Percentiles rank a stretch among this genome's conserved stretches.
Evolutionary conservation across 2,113 vertebrate species (phyloP).

Genomic region (Baryphthengus martii): DNA sequence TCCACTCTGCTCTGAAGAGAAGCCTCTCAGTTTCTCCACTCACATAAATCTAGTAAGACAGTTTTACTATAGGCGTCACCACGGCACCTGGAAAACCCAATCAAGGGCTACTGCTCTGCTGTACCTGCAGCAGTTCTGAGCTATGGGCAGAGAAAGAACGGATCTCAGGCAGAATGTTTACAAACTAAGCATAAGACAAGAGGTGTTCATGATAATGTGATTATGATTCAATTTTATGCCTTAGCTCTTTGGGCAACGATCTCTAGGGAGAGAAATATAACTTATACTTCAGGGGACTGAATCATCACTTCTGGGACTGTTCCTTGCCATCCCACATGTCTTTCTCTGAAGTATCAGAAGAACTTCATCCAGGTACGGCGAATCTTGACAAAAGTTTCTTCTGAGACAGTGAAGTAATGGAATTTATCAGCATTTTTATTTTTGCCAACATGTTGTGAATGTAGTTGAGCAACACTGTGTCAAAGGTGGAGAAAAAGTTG

Average conservation of each 20-base stretch:
- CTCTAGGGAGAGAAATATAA: background rate
- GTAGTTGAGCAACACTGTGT: slow-evolving; percentile 41
- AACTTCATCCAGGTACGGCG: background rate
- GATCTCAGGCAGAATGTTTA: background rate
- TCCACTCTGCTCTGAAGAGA: background rate
- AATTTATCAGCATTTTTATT: background rate
- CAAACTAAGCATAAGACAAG: background rate
- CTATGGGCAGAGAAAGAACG: background rate
- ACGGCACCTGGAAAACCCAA: background rate
- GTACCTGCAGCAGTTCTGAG: background rate
- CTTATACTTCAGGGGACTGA: background rate
- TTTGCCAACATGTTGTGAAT: background rate
- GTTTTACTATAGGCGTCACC: background rate
- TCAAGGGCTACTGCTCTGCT: background rate
- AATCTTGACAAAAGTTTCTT: background rate
- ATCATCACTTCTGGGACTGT: background rate
- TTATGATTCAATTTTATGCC: background rate
- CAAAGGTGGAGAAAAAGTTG: slow-evolving; percentile 37
- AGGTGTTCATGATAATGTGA: background rate
- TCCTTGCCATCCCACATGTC: background rate
- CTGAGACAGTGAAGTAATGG: background rate
- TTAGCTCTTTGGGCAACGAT: background rate
- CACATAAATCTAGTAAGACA: background rate
- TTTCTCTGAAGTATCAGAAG: background rate
- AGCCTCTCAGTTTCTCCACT: background rate